These are phyloP conservation scores for Volucella inflata DNA, from an alignment of 2,888 invertebrate genomes.

Conservation along the genomic window DNA sequence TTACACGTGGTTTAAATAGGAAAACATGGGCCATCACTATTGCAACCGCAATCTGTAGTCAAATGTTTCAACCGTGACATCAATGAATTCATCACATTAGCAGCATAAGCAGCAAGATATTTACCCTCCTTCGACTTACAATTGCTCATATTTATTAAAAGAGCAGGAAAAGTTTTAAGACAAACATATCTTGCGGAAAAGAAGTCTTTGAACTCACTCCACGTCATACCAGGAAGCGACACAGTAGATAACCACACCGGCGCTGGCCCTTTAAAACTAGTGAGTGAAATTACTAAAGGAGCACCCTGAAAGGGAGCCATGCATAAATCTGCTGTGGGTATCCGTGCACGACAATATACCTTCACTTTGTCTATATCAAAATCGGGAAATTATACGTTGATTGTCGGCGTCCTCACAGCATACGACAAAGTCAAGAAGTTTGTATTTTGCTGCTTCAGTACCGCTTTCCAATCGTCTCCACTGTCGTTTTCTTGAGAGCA, in stretches of 20 bases:
- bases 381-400: slow-evolving; percentile 1
- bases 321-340: slow-evolving; percentile 46
- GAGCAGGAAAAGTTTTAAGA: slow-evolving; percentile 40
- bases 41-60: slow-evolving; percentile 59
- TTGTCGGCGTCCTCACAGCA: too few relatives aligned
- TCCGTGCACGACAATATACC: slow-evolving; percentile 46
- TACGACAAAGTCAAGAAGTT: too few relatives aligned
- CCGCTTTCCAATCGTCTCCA: too few relatives aligned
- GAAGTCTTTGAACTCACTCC: too few relatives aligned
- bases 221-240: too few relatives aligned
- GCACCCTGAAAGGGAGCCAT: slow-evolving; percentile 42
- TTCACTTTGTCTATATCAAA: not conserved
- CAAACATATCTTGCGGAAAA: too few relatives aligned
- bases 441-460: too few relatives aligned
- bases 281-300: slow-evolving; percentile 51
- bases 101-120: slow-evolving; percentile 17
- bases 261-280: too few relatives aligned
- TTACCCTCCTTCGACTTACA: slow-evolving; percentile 1
- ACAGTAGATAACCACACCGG: too few relatives aligned
- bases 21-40: slow-evolving; percentile 51
- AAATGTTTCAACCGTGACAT: too few relatives aligned
- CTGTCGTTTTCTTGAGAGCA: too few relatives aligned
- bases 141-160: slow-evolving; percentile 1
- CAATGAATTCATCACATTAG: slow-evolving; percentile 18
- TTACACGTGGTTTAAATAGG: slow-evolving; percentile 59